These are phyloP conservation scores for Cricetomys ansorgei DNA, from an alignment of 2,113 vertebrate genomes.

Conservation along the genomic window DNA sequence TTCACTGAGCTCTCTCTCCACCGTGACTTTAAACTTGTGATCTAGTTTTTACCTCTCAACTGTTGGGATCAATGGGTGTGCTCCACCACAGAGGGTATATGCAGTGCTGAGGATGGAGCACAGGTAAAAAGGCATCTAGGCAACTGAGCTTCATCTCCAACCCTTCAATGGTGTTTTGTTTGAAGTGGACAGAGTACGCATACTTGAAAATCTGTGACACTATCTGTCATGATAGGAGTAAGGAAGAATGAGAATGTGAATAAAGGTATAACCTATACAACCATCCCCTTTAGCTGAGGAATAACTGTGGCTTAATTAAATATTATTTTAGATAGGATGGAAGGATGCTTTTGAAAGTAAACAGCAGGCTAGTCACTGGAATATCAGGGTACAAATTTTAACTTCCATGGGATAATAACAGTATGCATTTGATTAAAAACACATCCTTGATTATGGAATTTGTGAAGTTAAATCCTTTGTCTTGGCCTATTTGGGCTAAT, in stretches of 20 bases:
- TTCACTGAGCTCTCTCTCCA: not conserved
- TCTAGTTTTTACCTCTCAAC: not conserved
- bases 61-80: not conserved
- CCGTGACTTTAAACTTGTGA: not conserved
- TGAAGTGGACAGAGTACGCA: not conserved
- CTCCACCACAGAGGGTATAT: not conserved
- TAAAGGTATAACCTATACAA: not conserved
- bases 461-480: not conserved
- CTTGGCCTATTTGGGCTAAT: not conserved
- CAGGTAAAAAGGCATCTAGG: too few relatives aligned
- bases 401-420: not conserved
- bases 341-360: not conserved
- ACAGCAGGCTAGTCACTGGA: not conserved
- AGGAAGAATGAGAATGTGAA: not conserved
- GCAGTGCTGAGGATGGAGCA: too few relatives aligned
- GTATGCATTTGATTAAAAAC: slow-evolving; percentile 44
- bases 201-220: not conserved
- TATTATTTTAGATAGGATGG: not conserved
- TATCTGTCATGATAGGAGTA: not conserved
- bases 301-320: not conserved
- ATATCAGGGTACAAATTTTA: slow-evolving; percentile 8
- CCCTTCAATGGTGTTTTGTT: not conserved
- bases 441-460: slow-evolving; percentile 14
- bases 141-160: not conserved
- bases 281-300: not conserved